Conservation (phyloP, 2,113 vertebrate species). For the Microcebus lehilahytsara region DNA sequence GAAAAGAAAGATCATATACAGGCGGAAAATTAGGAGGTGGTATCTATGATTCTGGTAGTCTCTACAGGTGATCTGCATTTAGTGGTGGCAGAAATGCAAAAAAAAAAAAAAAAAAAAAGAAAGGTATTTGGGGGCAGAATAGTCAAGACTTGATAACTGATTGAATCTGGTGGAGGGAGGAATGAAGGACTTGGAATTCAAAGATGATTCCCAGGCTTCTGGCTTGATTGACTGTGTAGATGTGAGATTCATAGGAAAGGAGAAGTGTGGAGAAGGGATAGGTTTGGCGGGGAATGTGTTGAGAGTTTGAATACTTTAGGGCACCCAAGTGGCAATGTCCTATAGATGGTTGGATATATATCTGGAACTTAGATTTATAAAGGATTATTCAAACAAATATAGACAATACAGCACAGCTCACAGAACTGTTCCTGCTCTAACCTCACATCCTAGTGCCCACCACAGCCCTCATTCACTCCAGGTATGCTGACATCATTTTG, state of each 20-base stretch:
- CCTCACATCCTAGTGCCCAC: background rate
- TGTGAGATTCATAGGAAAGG: background rate
- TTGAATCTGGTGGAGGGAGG: background rate
- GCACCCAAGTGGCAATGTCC: background rate
- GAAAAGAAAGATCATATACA: background rate
- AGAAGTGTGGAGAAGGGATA: background rate
- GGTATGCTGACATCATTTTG: background rate
- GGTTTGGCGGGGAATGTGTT: background rate
- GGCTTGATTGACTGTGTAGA: background rate
- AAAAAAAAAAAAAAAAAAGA: background rate
- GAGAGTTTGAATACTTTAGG: background rate
- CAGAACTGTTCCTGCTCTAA: background rate
- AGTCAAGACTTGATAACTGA: background rate
- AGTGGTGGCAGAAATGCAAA: background rate
- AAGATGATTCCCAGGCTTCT: background rate
- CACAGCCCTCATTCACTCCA: background rate
- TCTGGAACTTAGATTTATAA: background rate
- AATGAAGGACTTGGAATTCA: background rate
- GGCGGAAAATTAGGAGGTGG: background rate
- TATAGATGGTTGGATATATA: background rate
- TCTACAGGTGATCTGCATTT: background rate
- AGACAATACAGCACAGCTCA: background rate
- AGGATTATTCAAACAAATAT: background rate
- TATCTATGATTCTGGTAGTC: background rate
- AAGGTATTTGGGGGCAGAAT: background rate